Conservation (phyloP, 2,888 invertebrate species). For the Phyto melanocephala region DNA sequence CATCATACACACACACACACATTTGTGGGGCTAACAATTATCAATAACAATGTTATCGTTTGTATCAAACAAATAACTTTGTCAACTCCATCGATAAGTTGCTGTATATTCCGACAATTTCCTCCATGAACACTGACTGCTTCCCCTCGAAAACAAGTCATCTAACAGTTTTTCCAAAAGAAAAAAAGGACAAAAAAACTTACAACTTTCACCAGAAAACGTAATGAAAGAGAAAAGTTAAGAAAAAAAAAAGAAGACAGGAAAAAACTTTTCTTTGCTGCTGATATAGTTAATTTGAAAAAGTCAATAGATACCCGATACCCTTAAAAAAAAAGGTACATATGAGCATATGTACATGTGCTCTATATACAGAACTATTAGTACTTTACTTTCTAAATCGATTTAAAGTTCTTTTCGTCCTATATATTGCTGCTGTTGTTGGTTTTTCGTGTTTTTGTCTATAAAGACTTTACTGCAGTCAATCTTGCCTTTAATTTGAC, state of each 20-base stretch:
- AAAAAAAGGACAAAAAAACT: too few species aligned
- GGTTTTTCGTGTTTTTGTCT: background rate
- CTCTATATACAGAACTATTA: background rate
- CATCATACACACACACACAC: too few species aligned
- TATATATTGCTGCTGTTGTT: background rate
- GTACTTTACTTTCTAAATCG: conserved; percentile 40
- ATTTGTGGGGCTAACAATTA: conserved; percentile 18
- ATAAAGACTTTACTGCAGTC: conserved; percentile 9
- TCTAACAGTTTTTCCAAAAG: background rate
- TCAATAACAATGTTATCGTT: conserved; percentile 38
- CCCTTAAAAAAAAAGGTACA: background rate
- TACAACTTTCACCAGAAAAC: background rate
- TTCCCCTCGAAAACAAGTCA: background rate
- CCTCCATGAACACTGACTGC: background rate
- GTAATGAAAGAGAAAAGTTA: background rate
- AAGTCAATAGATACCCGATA: conserved; percentile 43
- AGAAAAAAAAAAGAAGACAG: background rate
- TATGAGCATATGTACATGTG: background rate
- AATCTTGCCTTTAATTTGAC: background rate
- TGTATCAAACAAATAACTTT: conserved; percentile 27
- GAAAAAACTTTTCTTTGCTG: conserved; percentile 40
- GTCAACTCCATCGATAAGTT: conserved; percentile 16
- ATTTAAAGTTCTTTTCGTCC: conserved; percentile 34
- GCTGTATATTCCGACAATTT: background rate
- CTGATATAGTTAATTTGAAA: conserved; percentile 60